These are phyloP conservation scores for Dasyornis broadbenti DNA, from an alignment of 2,113 vertebrate species.

Conservation along the genomic window DNA sequence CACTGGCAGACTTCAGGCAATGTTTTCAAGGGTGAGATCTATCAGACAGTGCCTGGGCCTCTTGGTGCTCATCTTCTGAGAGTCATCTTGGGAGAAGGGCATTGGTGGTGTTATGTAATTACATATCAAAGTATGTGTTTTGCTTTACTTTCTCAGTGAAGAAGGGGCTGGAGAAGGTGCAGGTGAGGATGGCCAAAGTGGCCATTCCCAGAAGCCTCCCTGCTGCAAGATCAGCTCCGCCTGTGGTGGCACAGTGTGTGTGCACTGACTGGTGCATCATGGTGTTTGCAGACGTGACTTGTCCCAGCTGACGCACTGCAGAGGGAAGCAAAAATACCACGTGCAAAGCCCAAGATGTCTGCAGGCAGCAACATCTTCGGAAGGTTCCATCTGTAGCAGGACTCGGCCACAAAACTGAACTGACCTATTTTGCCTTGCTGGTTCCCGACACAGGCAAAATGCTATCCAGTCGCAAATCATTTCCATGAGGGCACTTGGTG, in stretches of 20 bases:
- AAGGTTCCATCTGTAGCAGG: not conserved
- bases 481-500: not conserved
- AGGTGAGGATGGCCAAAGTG: not conserved
- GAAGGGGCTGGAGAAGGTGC: not conserved
- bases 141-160: not conserved
- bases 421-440: not conserved
- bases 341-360: not conserved
- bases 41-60: not conserved
- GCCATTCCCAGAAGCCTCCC: not conserved
- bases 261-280: accelerated
- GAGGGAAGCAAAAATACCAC: not conserved
- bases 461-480: not conserved
- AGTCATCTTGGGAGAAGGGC: not conserved
- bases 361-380: not conserved
- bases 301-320: accelerated
- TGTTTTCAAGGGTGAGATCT: not conserved
- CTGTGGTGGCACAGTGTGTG: accelerated
- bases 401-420: not conserved
- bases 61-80: not conserved
- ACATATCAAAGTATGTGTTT: not conserved
- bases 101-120: not conserved
- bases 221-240: not conserved
- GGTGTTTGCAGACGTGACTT: accelerated
- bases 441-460: not conserved
- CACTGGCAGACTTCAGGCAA: accelerated